These are phyloP conservation scores for Cordylochernes scorpioides DNA, from an alignment of 2,888 invertebrate genomes.

Conservation along the genomic window DNA sequence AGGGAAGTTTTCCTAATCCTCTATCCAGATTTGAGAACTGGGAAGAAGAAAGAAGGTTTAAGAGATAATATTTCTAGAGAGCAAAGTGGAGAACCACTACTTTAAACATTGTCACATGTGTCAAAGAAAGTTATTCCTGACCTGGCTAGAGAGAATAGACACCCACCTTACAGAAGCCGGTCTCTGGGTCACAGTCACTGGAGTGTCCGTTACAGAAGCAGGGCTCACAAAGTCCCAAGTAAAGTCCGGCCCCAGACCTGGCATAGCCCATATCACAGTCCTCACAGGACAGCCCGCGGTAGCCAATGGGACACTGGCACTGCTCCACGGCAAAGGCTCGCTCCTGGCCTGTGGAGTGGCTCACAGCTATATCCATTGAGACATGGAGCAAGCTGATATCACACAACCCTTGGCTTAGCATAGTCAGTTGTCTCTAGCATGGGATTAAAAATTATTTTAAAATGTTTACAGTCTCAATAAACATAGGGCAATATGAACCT, in stretches of 20 bases:
- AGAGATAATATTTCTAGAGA: not conserved
- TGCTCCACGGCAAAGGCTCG: slow-evolving; percentile 26
- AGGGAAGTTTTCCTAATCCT: no score
- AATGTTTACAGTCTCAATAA: slow-evolving; percentile 2
- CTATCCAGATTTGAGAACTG: slow-evolving; percentile 1
- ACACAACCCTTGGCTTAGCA: no score
- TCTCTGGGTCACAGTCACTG: slow-evolving; percentile 53
- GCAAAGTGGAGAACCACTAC: no score
- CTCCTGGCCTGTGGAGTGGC: slow-evolving; percentile 41
- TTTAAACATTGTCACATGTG: no score
- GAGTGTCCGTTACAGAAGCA: slow-evolving; percentile 70
- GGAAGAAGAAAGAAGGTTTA: slow-evolving; percentile 1
- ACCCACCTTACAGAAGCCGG: slow-evolving; percentile 54
- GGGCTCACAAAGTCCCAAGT: slow-evolving; percentile 52
- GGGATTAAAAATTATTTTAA: no score
- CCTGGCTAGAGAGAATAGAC: not conserved
- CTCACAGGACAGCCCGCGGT: slow-evolving; percentile 29
- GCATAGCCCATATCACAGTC: slow-evolving; percentile 61
- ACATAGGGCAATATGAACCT: slow-evolving; percentile 1
- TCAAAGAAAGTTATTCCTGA: no score
- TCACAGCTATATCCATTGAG: slow-evolving; percentile 52
- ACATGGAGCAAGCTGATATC: slow-evolving; percentile 30
- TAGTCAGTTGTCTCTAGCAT: no score
- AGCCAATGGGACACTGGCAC: slow-evolving; percentile 28
- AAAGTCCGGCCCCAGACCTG: slow-evolving; percentile 44